Base-by-base conservation (phyloP, 2,113 vertebrate species). In the Eleginops maclovinus region DNA sequence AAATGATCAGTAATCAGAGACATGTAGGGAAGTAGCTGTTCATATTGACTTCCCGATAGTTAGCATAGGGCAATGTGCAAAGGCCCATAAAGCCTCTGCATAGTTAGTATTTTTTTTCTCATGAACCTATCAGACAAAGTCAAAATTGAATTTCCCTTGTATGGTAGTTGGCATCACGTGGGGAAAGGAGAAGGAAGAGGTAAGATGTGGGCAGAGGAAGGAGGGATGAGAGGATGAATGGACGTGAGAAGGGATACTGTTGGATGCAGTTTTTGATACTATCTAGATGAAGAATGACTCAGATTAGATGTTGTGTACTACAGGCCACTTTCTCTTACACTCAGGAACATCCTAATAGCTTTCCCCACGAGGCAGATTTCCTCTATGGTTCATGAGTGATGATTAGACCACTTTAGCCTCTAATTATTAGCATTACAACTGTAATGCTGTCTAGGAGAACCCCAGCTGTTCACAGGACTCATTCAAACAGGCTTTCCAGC, bases 381-480 rank as follows among this genome's bases (percentile, higher is more conserved):
- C 56, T 26, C 53, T 68, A 83, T 71, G 22, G 26, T 75, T 50
- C 51, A 50, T 41, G 81, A 51, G 68, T 46, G 22, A 70, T 54
- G 40, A 75, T 78, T 78, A 72, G 28, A 31, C 66, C 24, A n/a
- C 15, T 72, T 44, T 55, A 1, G 15, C 49, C 69, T 50, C 61
- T 60, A 61, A 81, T 76, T 54, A 75, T 72, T 36, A 50, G 77
- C 31, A 62, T 61, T 72, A 56, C 76, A 79, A 46, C 31, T 21
- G 21, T 61, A 1, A 50, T 53, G 56, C 28, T 59, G 16, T 73
- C 74, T 53, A 62, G 24, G 70, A 60, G 62, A 64, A 71, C 49
- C 54, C 44, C 55, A 65, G 75, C 14, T 55, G 40, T 69, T 73
- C 41, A 47, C 1, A 68, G 24, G 4, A 75, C 51, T 19, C 41